These are phyloP conservation scores for Drosophila tanythrix DNA, from an alignment of 2,888 invertebrate species.

Conservation along the genomic window DNA sequence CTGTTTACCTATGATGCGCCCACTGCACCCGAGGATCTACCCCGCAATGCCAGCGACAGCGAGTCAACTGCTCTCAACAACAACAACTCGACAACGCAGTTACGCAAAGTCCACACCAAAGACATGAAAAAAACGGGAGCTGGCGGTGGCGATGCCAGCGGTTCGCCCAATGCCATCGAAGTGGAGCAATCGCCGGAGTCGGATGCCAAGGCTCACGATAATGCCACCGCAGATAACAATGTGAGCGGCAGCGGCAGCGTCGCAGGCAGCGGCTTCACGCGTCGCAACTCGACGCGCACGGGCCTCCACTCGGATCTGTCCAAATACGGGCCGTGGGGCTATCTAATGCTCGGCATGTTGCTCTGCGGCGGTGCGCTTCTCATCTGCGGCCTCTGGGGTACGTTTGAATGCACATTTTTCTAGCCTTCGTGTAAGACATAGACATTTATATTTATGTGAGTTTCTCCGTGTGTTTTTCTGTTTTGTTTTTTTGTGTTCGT, in stretches of 20 bases:
- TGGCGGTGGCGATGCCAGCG: slow-evolving; percentile 38
- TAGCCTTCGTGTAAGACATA: slow-evolving; percentile 63
- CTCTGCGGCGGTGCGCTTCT: slow-evolving; percentile 89
- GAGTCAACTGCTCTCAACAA: slow-evolving; percentile 15
- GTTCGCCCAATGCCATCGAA: slow-evolving; percentile 64
- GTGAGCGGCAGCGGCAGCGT: slow-evolving; percentile 18
- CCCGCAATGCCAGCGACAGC: slow-evolving; percentile 16
- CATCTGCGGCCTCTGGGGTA: slow-evolving; percentile 89
- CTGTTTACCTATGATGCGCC: slow-evolving; percentile 82
- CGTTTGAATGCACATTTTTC: slow-evolving; percentile 68
- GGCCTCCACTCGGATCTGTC: slow-evolving; percentile 87
- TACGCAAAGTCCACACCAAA: slow-evolving; percentile 74
- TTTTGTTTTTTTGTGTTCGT: slow-evolving; percentile 34
- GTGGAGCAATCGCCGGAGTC: slow-evolving; percentile 14
- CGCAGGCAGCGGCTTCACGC: slow-evolving; percentile 71
- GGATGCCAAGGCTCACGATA: slow-evolving; percentile 52
- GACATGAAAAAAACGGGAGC: slow-evolving; percentile 61
- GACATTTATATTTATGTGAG: slow-evolving; percentile 61
- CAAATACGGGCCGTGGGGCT: slow-evolving; percentile 91
- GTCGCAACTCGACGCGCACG: slow-evolving; percentile 82
- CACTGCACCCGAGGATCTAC: slow-evolving; percentile 55
- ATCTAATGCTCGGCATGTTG: slow-evolving; percentile 89
- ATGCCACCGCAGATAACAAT: slow-evolving; percentile 51
- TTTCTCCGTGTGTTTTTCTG: slow-evolving; percentile 46
- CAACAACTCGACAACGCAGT: slow-evolving; percentile 65